Percentiles rank a stretch among this genome's conserved stretches.
phyloP scores from a whole-genome alignment of 2,888 invertebrate genomes.

The Metalampra italica region DNA sequence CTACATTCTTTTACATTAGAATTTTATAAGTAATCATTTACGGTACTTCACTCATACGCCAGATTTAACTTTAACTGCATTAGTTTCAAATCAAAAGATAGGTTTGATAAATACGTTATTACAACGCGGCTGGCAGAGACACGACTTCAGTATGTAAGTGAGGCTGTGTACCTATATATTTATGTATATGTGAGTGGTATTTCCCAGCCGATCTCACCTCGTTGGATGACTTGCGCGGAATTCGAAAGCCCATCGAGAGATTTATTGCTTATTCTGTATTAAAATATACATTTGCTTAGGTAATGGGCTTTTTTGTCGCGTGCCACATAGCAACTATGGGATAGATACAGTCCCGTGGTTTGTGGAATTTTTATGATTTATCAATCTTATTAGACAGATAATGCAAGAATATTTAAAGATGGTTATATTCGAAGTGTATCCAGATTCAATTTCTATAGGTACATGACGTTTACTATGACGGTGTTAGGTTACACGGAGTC shows the following conservation, averaged over 20 bases:
- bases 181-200: constrained; percentile 64
- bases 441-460: constrained; percentile 23
- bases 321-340: constrained; percentile 57
- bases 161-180: constrained; percentile 26
- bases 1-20: constrained; percentile 28
- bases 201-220: constrained; percentile 76
- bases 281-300: constrained; percentile 75
- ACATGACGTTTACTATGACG: constrained; percentile 24
- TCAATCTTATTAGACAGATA: constrained; percentile 45
- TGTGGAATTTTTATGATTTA: constrained; percentile 61
- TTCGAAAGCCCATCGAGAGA: constrained; percentile 77
- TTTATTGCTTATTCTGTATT: constrained; percentile 77
- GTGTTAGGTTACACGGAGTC: constrained; percentile 17
- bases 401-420: constrained; percentile 18
- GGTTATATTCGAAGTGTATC: constrained; percentile 18
- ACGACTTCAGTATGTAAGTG: constrained; percentile 44
- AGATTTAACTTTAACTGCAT: background rate
- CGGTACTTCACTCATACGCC: background rate
- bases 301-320: constrained; percentile 74
- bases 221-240: constrained; percentile 74
- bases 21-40: constrained; percentile 27
- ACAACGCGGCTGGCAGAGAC: constrained; percentile 42
- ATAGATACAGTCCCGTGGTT: constrained; percentile 35
- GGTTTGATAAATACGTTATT: constrained; percentile 38
- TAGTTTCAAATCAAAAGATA: constrained; percentile 10